Percentiles rank a stretch among this genome's conserved stretches.
Evolutionary conservation across 2,797 vertebrate genomes (phyloP).

Genomic region (Anas acuta): DNA sequence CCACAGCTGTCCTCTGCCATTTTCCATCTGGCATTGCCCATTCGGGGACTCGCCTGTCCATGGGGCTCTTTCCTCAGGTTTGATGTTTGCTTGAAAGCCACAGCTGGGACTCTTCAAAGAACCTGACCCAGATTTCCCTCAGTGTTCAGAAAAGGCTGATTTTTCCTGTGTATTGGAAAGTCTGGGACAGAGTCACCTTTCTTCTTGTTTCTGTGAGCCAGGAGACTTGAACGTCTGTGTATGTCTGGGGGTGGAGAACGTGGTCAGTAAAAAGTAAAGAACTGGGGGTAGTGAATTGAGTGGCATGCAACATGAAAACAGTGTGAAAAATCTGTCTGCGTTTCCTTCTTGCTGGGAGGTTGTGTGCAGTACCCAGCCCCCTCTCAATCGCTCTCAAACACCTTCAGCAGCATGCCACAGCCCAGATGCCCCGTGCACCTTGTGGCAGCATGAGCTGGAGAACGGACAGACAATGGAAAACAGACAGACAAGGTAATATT

Average conservation of each 20-base stretch:
- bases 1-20: neutral
- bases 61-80: neutral
- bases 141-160: neutral
- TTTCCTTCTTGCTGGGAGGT: neutral
- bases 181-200: constrained; percentile 5
- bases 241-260: neutral
- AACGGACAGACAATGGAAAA: fast-evolving
- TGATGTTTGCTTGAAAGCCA: neutral
- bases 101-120: constrained; percentile 1
- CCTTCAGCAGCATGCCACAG: neutral
- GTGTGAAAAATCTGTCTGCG: neutral
- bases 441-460: neutral
- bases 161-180: neutral
- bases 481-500: fast-evolving
- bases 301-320: neutral
- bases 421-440: neutral
- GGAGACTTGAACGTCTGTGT: neutral
- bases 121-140: neutral
- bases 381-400: neutral
- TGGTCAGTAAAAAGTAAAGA: neutral
- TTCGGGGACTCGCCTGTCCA: neutral
- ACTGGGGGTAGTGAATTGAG: neutral
- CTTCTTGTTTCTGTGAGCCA: neutral
- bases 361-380: neutral
- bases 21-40: neutral